Evolutionary conservation across 2,113 vertebrate species (phyloP).

Genomic region (Odontophorus gujanensis): DNA sequence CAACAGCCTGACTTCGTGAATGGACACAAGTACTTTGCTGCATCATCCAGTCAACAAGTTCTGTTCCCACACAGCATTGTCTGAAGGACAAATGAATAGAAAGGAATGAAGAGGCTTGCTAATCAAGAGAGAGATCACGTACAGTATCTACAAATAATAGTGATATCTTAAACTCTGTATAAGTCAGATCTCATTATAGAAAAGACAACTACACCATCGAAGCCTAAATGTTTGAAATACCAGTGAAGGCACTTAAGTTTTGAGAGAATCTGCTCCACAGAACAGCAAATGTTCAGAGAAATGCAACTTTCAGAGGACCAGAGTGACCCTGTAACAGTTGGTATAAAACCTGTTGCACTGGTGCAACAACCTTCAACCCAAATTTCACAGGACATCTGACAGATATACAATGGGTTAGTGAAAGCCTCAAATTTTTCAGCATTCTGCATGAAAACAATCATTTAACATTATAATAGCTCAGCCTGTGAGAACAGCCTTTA

Average conservation of each 20-base stretch:
- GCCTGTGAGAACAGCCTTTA: background rate
- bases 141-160: background rate
- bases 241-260: background rate
- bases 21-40: slow-evolving; percentile 93
- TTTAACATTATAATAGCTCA: background rate
- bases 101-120: background rate
- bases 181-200: background rate
- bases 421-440: background rate
- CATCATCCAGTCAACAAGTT: slow-evolving; percentile 96
- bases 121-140: background rate
- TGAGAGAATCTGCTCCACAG: background rate
- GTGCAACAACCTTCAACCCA: background rate
- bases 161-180: background rate
- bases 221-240: background rate
- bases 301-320: background rate
- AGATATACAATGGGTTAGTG: background rate
- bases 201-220: background rate
- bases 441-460: background rate
- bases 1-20: slow-evolving; percentile 92
- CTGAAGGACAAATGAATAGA: slow-evolving; percentile 72
- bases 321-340: background rate
- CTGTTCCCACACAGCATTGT: slow-evolving; percentile 95
- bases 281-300: background rate
- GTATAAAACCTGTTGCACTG: background rate
- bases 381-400: background rate